Evolutionary conservation across 2,113 vertebrate genomes (phyloP).

Genomic region (Tetrax tetrax): DNA sequence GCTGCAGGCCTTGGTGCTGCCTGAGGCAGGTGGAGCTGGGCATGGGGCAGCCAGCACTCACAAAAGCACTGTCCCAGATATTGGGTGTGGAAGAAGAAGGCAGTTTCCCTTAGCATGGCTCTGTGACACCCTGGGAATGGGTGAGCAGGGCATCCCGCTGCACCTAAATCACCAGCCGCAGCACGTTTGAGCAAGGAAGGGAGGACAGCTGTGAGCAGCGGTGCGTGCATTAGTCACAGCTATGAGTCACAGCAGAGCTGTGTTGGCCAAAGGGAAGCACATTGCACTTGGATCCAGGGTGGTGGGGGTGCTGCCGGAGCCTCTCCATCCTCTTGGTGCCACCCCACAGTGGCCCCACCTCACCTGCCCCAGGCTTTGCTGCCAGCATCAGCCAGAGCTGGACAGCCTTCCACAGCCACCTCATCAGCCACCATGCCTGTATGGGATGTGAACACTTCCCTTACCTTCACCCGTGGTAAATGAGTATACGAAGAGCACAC

Average conservation of each 20-base stretch:
- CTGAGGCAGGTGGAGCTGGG: neutral
- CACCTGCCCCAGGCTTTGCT: neutral
- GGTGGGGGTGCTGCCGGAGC: neutral
- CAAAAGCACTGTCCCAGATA: neutral
- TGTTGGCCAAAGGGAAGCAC: neutral
- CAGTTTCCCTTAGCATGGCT: neutral
- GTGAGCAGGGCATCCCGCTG: fast-evolving
- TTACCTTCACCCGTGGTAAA: neutral
- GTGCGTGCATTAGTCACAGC: neutral
- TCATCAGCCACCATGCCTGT: neutral
- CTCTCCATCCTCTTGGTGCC: neutral
- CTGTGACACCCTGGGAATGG: neutral
- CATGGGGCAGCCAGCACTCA: fast-evolving
- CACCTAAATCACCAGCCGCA: neutral
- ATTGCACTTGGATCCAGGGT: neutral
- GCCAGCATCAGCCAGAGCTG: neutral
- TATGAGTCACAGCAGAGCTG: neutral
- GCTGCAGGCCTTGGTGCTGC: neutral
- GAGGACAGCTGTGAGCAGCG: fast-evolving
- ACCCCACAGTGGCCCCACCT: neutral
- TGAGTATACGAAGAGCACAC: neutral
- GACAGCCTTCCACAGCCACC: neutral
- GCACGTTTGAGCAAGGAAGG: neutral
- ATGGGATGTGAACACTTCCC: neutral
- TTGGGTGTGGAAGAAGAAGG: neutral